Conservation (phyloP, 1,140 invertebrate genomes). For the Dendroctonus ponderosae region DNA sequence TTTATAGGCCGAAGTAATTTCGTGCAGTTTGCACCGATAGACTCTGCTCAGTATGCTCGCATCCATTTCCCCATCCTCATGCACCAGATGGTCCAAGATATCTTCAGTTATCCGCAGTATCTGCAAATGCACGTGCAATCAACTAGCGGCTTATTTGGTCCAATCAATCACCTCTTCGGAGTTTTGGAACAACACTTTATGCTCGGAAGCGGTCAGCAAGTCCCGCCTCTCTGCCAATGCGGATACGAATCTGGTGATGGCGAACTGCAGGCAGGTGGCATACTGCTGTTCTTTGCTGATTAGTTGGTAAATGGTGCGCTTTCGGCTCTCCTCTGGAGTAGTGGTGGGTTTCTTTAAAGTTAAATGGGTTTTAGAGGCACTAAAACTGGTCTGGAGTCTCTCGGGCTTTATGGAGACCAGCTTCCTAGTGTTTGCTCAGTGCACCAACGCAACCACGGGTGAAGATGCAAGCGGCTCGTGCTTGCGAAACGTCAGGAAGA, state of each 20-base stretch:
- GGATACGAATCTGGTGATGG: constrained; percentile 69
- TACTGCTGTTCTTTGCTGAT: constrained; percentile 71
- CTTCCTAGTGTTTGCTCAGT: too few species aligned
- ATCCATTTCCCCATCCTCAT: constrained; percentile 69
- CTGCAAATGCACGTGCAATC: constrained; percentile 47
- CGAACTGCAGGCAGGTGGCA: constrained; percentile 70
- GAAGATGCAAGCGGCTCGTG: too few species aligned
- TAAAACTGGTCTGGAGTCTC: too few species aligned
- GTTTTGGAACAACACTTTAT: constrained; percentile 78
- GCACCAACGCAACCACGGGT: too few species aligned
- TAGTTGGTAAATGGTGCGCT: constrained; percentile 60
- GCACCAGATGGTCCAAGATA: constrained; percentile 70
- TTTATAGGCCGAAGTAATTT: constrained; percentile 71
- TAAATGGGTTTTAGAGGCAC: not conserved
- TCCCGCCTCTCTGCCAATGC: constrained; percentile 71
- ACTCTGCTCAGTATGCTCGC: constrained; percentile 64
- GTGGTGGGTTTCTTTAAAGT: constrained; percentile 42
- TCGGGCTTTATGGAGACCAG: too few species aligned
- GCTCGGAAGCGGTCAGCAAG: constrained; percentile 69
- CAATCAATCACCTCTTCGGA: constrained; percentile 64
- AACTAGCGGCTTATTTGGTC: not conserved
- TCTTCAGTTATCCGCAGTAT: constrained; percentile 75
- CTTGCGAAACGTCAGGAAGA: too few species aligned
- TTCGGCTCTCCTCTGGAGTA: constrained; percentile 54
- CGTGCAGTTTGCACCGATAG: constrained; percentile 69